A percentile compares a stretch with the other conserved stretches of the same genome.
phyloP scores from a whole-genome alignment of 2,797 vertebrate genomes.

The Crypturellus tataupa region DNA sequence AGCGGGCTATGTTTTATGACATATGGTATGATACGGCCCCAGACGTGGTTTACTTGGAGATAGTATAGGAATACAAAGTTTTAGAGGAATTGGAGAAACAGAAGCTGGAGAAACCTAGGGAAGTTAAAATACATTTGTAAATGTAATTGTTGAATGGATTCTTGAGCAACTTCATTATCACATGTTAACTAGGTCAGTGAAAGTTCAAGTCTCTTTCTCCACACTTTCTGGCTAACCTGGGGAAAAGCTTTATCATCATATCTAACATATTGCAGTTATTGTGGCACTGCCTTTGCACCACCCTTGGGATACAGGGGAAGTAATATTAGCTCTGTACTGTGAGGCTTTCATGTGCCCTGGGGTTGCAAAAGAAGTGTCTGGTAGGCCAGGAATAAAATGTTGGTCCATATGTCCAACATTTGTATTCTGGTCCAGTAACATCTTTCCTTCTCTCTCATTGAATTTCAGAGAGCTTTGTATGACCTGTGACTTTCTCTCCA shows the following conservation, averaged over 20 bases:
- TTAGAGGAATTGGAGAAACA: not conserved
- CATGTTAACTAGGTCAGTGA: not conserved
- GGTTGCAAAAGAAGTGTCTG: not conserved
- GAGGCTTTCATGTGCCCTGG: not conserved
- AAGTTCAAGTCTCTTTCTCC: not conserved
- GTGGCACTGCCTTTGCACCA: not conserved
- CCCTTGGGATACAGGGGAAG: not conserved
- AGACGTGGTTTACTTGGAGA: not conserved
- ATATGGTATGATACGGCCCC: accelerated
- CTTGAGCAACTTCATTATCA: accelerated
- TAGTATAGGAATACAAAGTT: not conserved
- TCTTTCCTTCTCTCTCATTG: not conserved
- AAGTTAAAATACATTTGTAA: not conserved
- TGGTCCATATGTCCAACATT: not conserved
- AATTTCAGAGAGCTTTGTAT: not conserved
- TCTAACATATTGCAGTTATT: not conserved
- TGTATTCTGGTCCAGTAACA: not conserved
- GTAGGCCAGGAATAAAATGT: not conserved
- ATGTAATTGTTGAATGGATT: not conserved
- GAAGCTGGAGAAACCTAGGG: not conserved
- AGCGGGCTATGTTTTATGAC: not conserved
- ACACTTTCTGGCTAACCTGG: not conserved
- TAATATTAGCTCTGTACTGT: not conserved
- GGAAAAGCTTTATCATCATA: not conserved
- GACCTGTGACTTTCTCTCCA: accelerated